Evolutionary conservation across 2,888 invertebrate genomes (phyloP).

Genomic region (Plutella xylostella): DNA sequence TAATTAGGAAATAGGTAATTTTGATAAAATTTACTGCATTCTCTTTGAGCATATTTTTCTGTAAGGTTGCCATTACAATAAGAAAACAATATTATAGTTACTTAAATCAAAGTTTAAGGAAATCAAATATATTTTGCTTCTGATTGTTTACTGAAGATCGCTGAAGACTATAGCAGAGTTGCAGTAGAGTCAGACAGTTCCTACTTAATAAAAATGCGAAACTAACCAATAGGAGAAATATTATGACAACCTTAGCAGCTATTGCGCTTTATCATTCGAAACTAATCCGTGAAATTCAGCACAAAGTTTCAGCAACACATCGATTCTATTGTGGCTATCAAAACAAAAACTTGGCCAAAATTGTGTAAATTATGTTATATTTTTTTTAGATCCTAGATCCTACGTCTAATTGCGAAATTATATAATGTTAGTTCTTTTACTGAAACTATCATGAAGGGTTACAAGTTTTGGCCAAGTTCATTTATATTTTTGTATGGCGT

Average conservation of each 20-base stretch:
- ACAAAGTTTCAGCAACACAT: too few species aligned
- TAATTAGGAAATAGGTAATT: neutral
- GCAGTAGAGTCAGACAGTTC: too few species aligned
- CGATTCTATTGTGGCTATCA: constrained; percentile 36
- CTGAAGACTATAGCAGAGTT: too few species aligned
- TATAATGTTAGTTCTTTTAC: neutral
- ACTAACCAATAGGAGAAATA: too few species aligned
- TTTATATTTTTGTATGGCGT: constrained; percentile 52
- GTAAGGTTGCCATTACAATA: constrained; percentile 55
- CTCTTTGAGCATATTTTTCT: constrained; percentile 39
- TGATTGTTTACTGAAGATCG: neutral
- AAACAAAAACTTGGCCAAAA: constrained; percentile 35
- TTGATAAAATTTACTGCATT: neutral
- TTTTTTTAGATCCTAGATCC: too few species aligned
- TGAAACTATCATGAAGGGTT: neutral
- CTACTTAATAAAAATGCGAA: too few species aligned
- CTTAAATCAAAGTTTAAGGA: neutral
- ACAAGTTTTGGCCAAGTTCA: constrained; percentile 44
- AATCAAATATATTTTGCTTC: neutral
- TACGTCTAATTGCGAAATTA: neutral
- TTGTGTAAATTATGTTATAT: too few species aligned
- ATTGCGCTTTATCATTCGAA: constrained; percentile 17
- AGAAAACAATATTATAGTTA: neutral
- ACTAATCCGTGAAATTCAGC: constrained; percentile 12
- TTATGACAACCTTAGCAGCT: constrained; percentile 48